Evolutionary conservation across 1,140 invertebrate genomes (phyloP).

Genomic region (Pseudomyrmex pallidus): DNA sequence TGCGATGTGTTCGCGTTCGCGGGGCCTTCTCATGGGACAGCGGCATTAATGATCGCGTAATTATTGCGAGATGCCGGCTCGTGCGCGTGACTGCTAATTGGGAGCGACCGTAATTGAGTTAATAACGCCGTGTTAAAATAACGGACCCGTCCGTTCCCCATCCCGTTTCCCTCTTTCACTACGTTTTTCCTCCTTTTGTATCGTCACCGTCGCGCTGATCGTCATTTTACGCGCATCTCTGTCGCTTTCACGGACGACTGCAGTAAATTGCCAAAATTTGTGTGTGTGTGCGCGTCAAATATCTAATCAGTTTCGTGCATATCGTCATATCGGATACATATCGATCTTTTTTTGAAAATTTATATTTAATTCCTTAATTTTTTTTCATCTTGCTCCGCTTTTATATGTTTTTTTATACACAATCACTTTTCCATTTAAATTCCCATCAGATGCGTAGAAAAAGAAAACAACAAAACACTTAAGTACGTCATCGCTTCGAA

Average conservation of each 20-base stretch:
- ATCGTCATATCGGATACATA: too few relatives aligned
- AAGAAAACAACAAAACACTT: too few relatives aligned
- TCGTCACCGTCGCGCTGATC: neutral
- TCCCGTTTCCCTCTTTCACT: neutral
- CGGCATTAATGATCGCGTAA: conserved; percentile 65
- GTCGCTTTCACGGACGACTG: neutral
- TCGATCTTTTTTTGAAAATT: too few relatives aligned
- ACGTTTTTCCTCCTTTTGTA: conserved; percentile 9
- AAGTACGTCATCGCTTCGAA: neutral
- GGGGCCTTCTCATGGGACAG: conserved; percentile 22
- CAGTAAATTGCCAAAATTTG: conserved; percentile 6
- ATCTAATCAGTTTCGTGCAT: neutral
- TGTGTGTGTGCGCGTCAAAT: neutral
- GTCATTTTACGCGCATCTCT: neutral
- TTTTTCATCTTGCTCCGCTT: too few relatives aligned
- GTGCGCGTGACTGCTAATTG: conserved; percentile 72
- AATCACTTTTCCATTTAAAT: neutral
- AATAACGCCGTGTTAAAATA: conserved; percentile 65
- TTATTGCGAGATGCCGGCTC: conserved; percentile 60
- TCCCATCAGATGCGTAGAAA: neutral
- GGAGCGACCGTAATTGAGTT: conserved; percentile 70
- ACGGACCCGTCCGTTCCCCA: conserved; percentile 6
- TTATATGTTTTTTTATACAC: neutral
- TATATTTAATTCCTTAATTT: neutral
- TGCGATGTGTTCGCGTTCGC: neutral